Base-by-base conservation (phyloP, 2,888 invertebrate genomes). In the Oscheius myriophilus region DNA sequence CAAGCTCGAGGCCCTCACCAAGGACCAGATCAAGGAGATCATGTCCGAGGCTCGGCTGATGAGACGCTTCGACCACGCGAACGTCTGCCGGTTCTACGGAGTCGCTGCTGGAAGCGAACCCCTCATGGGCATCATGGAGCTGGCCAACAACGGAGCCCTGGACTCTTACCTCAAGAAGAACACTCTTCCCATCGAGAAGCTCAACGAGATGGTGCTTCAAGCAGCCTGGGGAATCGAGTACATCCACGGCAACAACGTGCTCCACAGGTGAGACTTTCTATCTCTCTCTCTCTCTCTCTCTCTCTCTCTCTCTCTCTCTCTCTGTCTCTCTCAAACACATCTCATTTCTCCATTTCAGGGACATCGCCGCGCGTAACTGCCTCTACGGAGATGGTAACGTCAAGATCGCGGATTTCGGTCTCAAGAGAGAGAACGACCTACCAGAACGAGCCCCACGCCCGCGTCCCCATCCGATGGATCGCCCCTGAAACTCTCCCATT, bases 71-170 rank as follows among this genome's bases (percentile, higher is more conserved):
- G 71, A 73, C 14, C 80, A 81, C 65, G 73, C 77, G 53, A 80
- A 80, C 64, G 71, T 80, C 11, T 51, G 21, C 54, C 21, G 39
- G 43, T 65, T 65, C 43, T 76, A 78, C 49, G 81, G 81, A n/a
- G 80, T 81, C 6, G 78, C 80, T 2, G 79, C 79, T 14, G 73
- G 72, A 21, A 69, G 71, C 42, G 80, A 81, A 46, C 81, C 81
- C 0, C 55, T 81, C 21, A n/a, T n/a, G n/a, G n/a, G n/a, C n/a
- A 70, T 81, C 43, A 81, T 81, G 81, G 81, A 80, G 46, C 55
- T 81, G 67, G 77, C 73, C 16, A 65, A 69, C 21, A 57, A 72
- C 39, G 81, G 81, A 16, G 79, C 79, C 2, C 66, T 81, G n/a
- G 79, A 79, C 55, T 75, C 74, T 23, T 80, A 76, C 53, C 71